A percentile compares a stretch with the other conserved stretches of the same genome.
Conservation (phyloP, 92 coral and sea anemone species). For the Palythoa heliodiscus region DNA sequence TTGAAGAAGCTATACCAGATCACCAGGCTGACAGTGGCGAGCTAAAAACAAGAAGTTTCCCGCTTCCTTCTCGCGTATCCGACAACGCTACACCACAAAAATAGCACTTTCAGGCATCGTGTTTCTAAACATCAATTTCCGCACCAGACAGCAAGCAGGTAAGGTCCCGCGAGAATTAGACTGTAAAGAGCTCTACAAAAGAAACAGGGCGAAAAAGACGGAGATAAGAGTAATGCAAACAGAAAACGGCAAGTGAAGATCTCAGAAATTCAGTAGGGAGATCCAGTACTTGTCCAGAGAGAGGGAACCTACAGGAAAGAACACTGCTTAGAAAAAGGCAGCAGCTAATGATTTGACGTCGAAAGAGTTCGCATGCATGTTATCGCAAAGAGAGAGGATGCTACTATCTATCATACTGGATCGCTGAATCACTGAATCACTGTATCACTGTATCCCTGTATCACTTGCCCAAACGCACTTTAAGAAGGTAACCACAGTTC, state of each 20-base stretch:
- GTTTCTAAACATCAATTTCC: not conserved
- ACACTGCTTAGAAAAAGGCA: not conserved
- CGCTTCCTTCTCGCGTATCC: not conserved
- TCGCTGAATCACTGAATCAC: too few relatives aligned
- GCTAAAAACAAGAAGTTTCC: conserved; percentile 30
- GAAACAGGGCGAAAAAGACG: not conserved
- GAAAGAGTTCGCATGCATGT: conserved; percentile 27
- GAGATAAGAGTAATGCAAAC: not conserved
- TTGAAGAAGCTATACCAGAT: conserved; percentile 54
- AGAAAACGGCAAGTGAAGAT: not conserved
- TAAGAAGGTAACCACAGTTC: not conserved
- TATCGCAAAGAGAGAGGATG: not conserved
- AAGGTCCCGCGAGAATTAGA: not conserved
- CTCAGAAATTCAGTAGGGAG: not conserved
- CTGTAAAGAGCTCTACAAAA: not conserved
- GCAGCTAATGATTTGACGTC: not conserved
- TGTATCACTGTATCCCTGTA: too few relatives aligned
- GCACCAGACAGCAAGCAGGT: not conserved
- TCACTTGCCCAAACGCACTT: not conserved
- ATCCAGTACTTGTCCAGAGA: not conserved
- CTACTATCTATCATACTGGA: too few relatives aligned
- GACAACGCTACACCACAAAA: conserved; percentile 48
- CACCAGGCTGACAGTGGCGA: conserved; percentile 28
- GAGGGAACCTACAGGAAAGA: not conserved
- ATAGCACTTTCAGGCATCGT: not conserved